Conservation (phyloP, 2,888 invertebrate genomes). For the Ormia ochracea region DNA sequence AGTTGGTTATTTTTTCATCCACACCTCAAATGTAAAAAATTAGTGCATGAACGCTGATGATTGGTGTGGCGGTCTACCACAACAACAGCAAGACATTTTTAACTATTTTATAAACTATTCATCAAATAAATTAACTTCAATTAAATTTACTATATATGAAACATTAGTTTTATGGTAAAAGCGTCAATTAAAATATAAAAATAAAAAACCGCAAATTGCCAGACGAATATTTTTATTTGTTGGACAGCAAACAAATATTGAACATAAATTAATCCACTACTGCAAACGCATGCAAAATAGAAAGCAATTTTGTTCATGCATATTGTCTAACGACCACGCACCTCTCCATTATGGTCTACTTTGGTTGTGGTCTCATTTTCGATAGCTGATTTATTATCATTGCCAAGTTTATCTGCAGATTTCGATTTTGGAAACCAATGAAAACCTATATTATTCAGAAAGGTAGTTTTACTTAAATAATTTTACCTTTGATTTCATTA, state of each 20-base stretch:
- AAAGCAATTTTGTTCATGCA: not conserved
- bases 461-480: not conserved
- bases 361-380: constrained; percentile 15
- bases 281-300: not conserved
- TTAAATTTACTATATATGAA: too few relatives aligned
- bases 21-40: too few relatives aligned
- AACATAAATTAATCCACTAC: not conserved
- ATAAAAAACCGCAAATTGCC: too few relatives aligned
- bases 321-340: constrained; percentile 6
- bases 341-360: constrained; percentile 4
- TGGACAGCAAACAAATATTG: not conserved
- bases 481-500: constrained; percentile 39
- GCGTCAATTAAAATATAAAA: too few relatives aligned
- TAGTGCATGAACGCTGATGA: too few relatives aligned
- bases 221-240: not conserved
- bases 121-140: too few relatives aligned
- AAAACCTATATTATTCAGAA: not conserved
- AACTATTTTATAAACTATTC: too few relatives aligned
- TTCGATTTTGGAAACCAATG: not conserved
- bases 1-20: too few relatives aligned
- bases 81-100: too few relatives aligned
- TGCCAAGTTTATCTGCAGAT: not conserved
- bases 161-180: too few relatives aligned
- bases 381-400: constrained; percentile 1
- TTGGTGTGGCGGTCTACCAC: too few relatives aligned